Conservation (phyloP, 2,888 invertebrate genomes). For the Balanococcus diminutus region DNA sequence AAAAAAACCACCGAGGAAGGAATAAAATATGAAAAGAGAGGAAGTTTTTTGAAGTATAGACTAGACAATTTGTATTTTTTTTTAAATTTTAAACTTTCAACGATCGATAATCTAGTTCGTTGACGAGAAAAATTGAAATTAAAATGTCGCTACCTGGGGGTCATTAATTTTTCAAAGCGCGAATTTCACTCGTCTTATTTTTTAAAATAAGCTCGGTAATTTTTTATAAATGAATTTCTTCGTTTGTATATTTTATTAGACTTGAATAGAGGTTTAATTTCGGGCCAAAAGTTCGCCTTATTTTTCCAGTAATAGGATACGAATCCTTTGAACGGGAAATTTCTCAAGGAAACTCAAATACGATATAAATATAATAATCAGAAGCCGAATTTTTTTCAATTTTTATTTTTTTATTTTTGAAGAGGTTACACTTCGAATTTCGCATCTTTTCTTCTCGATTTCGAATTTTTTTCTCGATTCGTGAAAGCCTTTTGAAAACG, state of each 20-base stretch:
- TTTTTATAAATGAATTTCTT: not conserved
- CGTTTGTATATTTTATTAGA: not conserved
- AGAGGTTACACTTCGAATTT: not conserved
- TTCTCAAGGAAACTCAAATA: not conserved
- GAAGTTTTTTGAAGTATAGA: conserved; percentile 22
- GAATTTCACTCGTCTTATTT: not conserved
- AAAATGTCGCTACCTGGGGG: not conserved
- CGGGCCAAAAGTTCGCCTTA: not conserved
- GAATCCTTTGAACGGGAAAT: not conserved
- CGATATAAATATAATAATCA: not conserved
- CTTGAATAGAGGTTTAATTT: not conserved
- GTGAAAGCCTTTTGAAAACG: not conserved
- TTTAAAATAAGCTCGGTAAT: not conserved
- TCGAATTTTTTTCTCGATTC: not conserved
- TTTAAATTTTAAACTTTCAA: not conserved
- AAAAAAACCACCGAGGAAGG: not conserved
- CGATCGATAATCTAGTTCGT: not conserved
- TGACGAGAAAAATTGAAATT: not conserved
- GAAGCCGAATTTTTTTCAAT: not conserved
- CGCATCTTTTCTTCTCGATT: not conserved
- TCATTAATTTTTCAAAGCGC: not conserved
- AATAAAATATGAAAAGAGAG: not conserved
- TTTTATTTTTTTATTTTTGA: not conserved
- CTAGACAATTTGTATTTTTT: conserved; percentile 34
- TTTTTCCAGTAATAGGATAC: not conserved